Evolutionary conservation across 2,113 vertebrate genomes (phyloP).

Genomic region (Amblyornis subalaris): DNA sequence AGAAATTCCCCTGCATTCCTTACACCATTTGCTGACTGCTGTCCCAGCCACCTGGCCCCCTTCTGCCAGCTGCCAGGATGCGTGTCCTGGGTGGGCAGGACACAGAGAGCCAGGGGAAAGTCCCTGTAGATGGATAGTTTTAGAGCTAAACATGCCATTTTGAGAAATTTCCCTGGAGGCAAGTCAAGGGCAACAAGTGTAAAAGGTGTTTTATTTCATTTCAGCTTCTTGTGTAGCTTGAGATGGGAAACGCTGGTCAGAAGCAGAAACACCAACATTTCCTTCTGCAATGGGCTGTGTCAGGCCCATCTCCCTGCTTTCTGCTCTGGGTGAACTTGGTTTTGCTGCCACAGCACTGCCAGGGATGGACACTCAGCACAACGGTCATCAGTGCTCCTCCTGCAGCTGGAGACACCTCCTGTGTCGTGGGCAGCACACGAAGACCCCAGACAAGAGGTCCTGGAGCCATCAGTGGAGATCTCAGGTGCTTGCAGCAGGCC

Average conservation of each 20-base stretch:
- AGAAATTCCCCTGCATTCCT: constrained; percentile 10
- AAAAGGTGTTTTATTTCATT: not conserved
- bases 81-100: not conserved
- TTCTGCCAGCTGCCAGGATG: not conserved
- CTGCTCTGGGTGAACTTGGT: not conserved
- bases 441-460: not conserved
- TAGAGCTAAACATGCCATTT: not conserved
- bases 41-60: not conserved
- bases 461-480: not conserved
- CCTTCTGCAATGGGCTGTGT: not conserved
- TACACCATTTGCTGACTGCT: not conserved
- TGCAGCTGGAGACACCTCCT: not conserved
- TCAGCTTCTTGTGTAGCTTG: not conserved
- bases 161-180: not conserved
- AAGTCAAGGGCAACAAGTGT: not conserved
- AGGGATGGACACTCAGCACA: not conserved
- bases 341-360: not conserved
- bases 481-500: not conserved
- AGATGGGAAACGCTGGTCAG: not conserved
- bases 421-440: not conserved
- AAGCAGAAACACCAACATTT: not conserved
- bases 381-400: not conserved
- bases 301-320: not conserved
- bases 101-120: not conserved
- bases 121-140: not conserved